These are phyloP conservation scores for Dromaius novaehollandiae DNA, from an alignment of 2,113 vertebrate genomes.

Conservation along the genomic window DNA sequence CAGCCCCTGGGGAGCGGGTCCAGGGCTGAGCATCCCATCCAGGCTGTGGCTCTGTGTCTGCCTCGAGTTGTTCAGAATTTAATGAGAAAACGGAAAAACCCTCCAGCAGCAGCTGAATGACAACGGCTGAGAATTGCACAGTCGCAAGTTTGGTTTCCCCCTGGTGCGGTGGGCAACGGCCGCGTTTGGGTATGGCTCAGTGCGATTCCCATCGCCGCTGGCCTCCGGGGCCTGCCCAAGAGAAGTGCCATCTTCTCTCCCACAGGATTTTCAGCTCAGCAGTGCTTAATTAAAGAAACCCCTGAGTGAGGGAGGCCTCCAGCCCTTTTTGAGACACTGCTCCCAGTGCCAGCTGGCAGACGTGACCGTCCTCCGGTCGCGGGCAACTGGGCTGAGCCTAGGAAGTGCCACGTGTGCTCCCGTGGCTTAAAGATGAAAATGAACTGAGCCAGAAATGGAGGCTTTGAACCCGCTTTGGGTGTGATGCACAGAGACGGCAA, in stretches of 20 bases:
- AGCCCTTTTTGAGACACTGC: not conserved
- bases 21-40: not conserved
- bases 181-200: not conserved
- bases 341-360: not conserved
- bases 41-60: not conserved
- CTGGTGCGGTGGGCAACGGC: not conserved
- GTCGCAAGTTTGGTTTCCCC: not conserved
- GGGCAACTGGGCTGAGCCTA: not conserved
- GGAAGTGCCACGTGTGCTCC: not conserved
- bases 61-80: not conserved
- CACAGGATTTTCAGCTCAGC: not conserved
- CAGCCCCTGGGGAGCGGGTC: not conserved
- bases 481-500: not conserved
- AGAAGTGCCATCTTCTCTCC: not conserved
- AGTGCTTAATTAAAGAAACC: not conserved
- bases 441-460: not conserved
- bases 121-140: not conserved
- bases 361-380: not conserved
- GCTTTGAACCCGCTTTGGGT: not conserved
- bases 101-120: not conserved
- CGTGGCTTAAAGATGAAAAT: rapidly evolving
- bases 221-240: not conserved
- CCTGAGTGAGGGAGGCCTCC: not conserved
- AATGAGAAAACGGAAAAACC: not conserved
- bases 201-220: not conserved